Evolutionary conservation across 2,113 vertebrate species (phyloP), one percentile per base, ranked within the genome.

Genomic region (Myotis lucifugus): DNA sequence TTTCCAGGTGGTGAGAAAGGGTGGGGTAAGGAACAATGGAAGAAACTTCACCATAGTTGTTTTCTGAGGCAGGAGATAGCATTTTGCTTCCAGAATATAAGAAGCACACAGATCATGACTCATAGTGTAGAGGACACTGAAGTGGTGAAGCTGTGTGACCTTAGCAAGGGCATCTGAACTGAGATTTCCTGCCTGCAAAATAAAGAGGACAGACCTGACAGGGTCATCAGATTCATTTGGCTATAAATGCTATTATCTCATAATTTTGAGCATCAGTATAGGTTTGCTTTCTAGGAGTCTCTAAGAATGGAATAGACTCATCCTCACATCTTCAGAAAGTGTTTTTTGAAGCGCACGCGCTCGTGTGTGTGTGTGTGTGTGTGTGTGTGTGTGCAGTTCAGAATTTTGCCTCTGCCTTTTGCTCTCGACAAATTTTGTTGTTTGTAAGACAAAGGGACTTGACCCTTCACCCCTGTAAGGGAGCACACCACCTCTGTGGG

Each of bases 401-500:
- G 87, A 67, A 52, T 52, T 18, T 72, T 69, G 54, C n/a, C 19
- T 91, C 74, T 59, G 40, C 27, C n/a, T 32, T 79, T 70, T 50
- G 14, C 46, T 12, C 10, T 77, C 0, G 12, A n/a, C 2, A 40
- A 29, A 48, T 19, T 17, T 29, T 29, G 8, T 18, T 74, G 37
- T 66, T 8, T 9, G 8, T n/a, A 15, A 40, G 27, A 27, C 42
- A 61, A 17, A n/a, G 34, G 3, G 50, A 14, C 17, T 59, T 67
- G 12, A 54, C 73, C 13, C 6, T 13, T 85, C 10, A 8, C 5
- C 40, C 0, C 0, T 5, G 5, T 34, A 6, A 72, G 46, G 32
- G n/a, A 37, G 32, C 52, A 1, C 11, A 2, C 2, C 9, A 0
- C 74, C 3, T 23, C 34, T 11, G 0, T 0, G 48, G 50, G 56